These are phyloP conservation scores for Sporophila hypoxantha DNA, from an alignment of 2,113 vertebrate genomes.

Conservation along the genomic window DNA sequence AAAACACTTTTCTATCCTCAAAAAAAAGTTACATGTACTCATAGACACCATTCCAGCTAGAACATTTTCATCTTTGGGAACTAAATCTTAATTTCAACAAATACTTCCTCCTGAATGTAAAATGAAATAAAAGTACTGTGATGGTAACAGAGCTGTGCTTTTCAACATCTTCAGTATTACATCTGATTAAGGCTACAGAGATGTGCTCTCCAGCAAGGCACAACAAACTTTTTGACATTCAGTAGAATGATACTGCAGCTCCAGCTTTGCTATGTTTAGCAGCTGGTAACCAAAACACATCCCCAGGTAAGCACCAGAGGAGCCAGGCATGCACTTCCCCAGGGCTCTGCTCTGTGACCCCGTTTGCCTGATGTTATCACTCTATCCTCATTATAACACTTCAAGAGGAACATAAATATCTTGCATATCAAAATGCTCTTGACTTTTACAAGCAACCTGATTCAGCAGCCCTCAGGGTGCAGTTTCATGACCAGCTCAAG, in stretches of 20 bases:
- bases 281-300: not conserved
- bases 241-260: not conserved
- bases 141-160: not conserved
- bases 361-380: not conserved
- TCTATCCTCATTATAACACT: not conserved
- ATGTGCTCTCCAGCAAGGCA: not conserved
- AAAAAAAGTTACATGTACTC: not conserved
- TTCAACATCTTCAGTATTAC: not conserved
- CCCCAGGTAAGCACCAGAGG: not conserved
- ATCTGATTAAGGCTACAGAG: not conserved
- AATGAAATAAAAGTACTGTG: not conserved
- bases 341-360: not conserved
- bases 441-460: not conserved
- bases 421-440: not conserved
- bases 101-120: constrained; percentile 22
- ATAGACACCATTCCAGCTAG: not conserved
- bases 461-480: not conserved
- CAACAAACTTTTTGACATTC: constrained; percentile 45
- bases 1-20: not conserved
- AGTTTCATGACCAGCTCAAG: constrained; percentile 4
- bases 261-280: constrained; percentile 33
- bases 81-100: not conserved
- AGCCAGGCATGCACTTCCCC: not conserved
- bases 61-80: not conserved
- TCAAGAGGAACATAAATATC: constrained; percentile 14